Percentiles rank a stretch among this genome's conserved stretches.
These are phyloP conservation scores for Elegia similella DNA, from an alignment of 2,888 invertebrate genomes.

Conservation along the genomic window DNA sequence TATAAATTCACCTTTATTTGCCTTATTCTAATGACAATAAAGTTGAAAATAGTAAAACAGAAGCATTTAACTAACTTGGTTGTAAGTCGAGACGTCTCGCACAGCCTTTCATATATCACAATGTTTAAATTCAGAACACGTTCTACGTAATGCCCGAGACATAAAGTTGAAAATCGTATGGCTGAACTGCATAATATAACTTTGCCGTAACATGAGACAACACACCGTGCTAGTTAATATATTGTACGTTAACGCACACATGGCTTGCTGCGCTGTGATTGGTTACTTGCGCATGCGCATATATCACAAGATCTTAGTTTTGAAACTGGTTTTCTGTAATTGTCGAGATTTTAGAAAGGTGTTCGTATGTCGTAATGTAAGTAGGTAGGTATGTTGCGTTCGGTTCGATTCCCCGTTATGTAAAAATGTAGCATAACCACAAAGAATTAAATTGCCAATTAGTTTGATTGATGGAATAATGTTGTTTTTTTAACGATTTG, in stretches of 20 bases:
- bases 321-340: slow-evolving; percentile 69
- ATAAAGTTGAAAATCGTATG: slow-evolving; percentile 40
- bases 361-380: slow-evolving; percentile 55
- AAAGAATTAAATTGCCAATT: slow-evolving; percentile 1
- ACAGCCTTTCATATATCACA: slow-evolving; percentile 17
- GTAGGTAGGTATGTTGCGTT: slow-evolving; percentile 48
- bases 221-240: slow-evolving; percentile 26
- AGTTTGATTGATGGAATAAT: slow-evolving; percentile 9
- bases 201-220: slow-evolving; percentile 31
- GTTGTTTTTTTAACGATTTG: background rate
- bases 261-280: slow-evolving; percentile 23
- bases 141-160: slow-evolving; percentile 3
- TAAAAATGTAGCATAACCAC: slow-evolving; percentile 27
- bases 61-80: slow-evolving; percentile 24
- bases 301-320: slow-evolving; percentile 50
- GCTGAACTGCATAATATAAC: slow-evolving; percentile 22
- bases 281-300: slow-evolving; percentile 34
- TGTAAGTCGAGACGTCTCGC: slow-evolving; percentile 32
- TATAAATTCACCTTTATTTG: slow-evolving; percentile 5
- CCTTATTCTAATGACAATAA: slow-evolving; percentile 28
- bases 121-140: background rate
- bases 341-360: slow-evolving; percentile 79
- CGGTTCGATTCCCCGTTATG: slow-evolving; percentile 42
- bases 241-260: slow-evolving; percentile 25
- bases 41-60: slow-evolving; percentile 35